These are phyloP conservation scores for Maniola hyperantus DNA, from an alignment of 2,888 invertebrate species.

Conservation along the genomic window DNA sequence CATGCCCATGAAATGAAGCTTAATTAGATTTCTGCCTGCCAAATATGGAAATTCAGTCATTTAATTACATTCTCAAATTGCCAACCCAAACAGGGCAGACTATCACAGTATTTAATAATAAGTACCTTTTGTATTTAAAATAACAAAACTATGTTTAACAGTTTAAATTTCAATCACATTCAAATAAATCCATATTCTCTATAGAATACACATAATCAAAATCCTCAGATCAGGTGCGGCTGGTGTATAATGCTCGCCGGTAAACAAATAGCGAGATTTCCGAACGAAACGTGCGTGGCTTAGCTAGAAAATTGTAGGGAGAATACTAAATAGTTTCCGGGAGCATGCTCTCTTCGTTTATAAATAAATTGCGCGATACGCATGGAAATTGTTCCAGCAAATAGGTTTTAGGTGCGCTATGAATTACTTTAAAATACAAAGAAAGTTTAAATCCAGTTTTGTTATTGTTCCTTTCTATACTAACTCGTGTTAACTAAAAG, in stretches of 20 bases:
- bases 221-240: conserved; percentile 33
- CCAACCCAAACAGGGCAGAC: background rate
- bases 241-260: conserved; percentile 30
- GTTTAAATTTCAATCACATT: too few relatives aligned
- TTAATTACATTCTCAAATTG: conserved; percentile 29
- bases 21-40: conserved; percentile 31
- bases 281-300: conserved; percentile 36
- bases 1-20: conserved; percentile 28
- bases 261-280: conserved; percentile 37
- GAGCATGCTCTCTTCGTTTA: conserved; percentile 22
- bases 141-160: too few relatives aligned
- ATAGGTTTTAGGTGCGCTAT: conserved; percentile 6
- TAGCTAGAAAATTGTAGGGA: conserved; percentile 26
- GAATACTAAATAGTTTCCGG: conserved; percentile 35
- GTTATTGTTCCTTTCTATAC: too few relatives aligned
- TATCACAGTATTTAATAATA: background rate
- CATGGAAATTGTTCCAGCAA: conserved; percentile 12
- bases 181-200: background rate
- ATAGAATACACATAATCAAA: conserved; percentile 25
- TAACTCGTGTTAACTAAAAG: too few relatives aligned
- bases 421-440: background rate
- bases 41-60: conserved; percentile 29
- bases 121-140: too few relatives aligned
- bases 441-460: too few relatives aligned
- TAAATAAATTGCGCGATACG: conserved; percentile 16